These are phyloP conservation scores for Synanthedon myopaeformis DNA, from an alignment of 2,888 invertebrate genomes.

Conservation along the genomic window DNA sequence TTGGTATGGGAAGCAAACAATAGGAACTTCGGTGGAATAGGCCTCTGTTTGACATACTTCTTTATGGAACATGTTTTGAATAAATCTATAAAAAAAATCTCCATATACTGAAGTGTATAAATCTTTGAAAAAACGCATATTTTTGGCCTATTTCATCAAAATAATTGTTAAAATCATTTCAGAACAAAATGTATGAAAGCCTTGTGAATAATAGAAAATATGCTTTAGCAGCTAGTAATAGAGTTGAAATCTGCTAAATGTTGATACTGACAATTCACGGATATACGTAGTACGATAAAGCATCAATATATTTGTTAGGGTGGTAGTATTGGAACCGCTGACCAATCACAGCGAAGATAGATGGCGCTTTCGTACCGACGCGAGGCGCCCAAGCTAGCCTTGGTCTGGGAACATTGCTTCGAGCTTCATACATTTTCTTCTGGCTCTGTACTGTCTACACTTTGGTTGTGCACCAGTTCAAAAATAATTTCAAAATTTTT, in stretches of 20 bases:
- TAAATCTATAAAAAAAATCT: conserved; percentile 28
- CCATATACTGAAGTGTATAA: conserved; percentile 14
- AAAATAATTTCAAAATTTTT: conserved; percentile 70
- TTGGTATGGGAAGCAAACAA: conserved; percentile 44
- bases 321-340: conserved; percentile 38
- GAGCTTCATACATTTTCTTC: conserved; percentile 71
- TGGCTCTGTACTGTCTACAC: conserved; percentile 68
- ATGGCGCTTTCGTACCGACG: conserved; percentile 59
- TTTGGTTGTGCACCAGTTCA: conserved; percentile 69
- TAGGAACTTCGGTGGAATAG: conserved; percentile 48
- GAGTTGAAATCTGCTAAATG: conserved; percentile 19
- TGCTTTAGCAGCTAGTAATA: conserved; percentile 5
- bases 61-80: conserved; percentile 37
- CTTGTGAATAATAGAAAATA: conserved; percentile 13
- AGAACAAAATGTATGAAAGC: conserved; percentile 52
- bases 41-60: conserved; percentile 65
- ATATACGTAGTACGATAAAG: conserved; percentile 62
- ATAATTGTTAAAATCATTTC: conserved; percentile 41
- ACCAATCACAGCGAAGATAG: conserved; percentile 55
- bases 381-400: conserved; percentile 66
- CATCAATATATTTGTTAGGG: conserved; percentile 23
- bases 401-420: conserved; percentile 66
- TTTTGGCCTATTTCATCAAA: conserved; percentile 27
- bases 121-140: conserved; percentile 22
- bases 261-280: conserved; percentile 39